These are phyloP conservation scores for Delphinapterus leucas DNA, from an alignment of 2,113 vertebrate genomes.

Conservation along the genomic window DNA sequence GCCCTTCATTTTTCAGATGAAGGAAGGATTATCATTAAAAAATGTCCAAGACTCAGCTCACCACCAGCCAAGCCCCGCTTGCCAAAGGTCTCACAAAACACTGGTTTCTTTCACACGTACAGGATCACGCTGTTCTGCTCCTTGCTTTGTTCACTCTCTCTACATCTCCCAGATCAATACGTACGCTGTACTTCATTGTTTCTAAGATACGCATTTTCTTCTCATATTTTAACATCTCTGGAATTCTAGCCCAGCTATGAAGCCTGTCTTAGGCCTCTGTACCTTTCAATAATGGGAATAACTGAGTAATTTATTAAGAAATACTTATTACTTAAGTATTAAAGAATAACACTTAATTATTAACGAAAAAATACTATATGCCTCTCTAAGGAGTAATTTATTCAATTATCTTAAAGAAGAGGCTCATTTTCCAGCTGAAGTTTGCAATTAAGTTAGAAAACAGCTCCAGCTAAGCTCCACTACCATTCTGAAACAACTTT, in stretches of 20 bases:
- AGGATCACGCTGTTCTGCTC: background rate
- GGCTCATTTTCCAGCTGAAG: background rate
- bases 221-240: background rate
- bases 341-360: background rate
- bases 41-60: background rate
- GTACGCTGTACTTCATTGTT: background rate
- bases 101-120: background rate
- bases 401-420: constrained; percentile 22
- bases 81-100: background rate
- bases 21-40: background rate
- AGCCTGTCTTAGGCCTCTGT: background rate
- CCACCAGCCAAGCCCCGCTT: background rate
- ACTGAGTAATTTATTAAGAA: background rate
- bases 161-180: background rate
- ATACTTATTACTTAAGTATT: background rate
- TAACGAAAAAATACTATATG: background rate
- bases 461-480: background rate
- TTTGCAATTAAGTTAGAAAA: constrained; percentile 32
- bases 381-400: constrained; percentile 40
- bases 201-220: background rate
- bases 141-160: background rate
- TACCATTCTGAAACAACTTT: constrained; percentile 7
- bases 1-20: background rate
- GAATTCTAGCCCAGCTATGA: background rate
- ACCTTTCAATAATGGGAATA: background rate